phyloP scores from a whole-genome alignment of 2,888 invertebrate species.

The Lacanobia oleracea region DNA sequence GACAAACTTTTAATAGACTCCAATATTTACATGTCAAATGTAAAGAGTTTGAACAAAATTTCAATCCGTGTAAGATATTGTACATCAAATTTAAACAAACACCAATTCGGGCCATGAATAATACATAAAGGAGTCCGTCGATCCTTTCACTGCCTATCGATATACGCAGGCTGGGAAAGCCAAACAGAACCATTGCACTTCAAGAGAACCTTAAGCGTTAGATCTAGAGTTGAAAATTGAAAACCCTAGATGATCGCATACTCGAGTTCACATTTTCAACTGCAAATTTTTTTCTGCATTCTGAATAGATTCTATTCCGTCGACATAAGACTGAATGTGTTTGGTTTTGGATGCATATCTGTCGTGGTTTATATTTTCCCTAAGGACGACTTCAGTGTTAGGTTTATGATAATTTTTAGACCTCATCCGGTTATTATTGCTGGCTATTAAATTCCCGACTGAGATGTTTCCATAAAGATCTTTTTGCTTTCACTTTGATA shows the following conservation, averaged over 20 bases:
- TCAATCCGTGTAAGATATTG: constrained; percentile 79
- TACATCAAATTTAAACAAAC: constrained; percentile 87
- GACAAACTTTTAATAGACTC: constrained; percentile 51
- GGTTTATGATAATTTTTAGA: constrained; percentile 80
- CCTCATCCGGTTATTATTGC: constrained; percentile 78
- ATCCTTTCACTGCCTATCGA: constrained; percentile 76
- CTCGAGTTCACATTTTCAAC: constrained; percentile 39
- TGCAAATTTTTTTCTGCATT: constrained; percentile 54
- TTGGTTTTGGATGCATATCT: not conserved
- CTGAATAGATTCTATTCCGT: constrained; percentile 45
- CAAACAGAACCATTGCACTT: constrained; percentile 40
- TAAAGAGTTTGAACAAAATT: constrained; percentile 70
- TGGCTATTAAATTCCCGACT: constrained; percentile 77
- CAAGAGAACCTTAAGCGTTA: constrained; percentile 5
- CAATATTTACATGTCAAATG: constrained; percentile 54
- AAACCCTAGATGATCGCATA: not conserved
- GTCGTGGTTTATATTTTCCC: constrained; percentile 65
- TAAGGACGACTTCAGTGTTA: constrained; percentile 75
- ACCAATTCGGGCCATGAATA: constrained; percentile 84
- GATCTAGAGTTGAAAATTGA: constrained; percentile 28
- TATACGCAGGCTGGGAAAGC: constrained; percentile 67
- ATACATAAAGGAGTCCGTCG: constrained; percentile 77
- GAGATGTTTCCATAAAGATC: constrained; percentile 72
- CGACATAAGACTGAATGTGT: constrained; percentile 47
- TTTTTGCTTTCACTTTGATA: constrained; percentile 60